Evolutionary conservation across 2,888 invertebrate genomes (phyloP), one percentile per base, ranked within the genome.

Genomic region (Bugula neritina): DNA sequence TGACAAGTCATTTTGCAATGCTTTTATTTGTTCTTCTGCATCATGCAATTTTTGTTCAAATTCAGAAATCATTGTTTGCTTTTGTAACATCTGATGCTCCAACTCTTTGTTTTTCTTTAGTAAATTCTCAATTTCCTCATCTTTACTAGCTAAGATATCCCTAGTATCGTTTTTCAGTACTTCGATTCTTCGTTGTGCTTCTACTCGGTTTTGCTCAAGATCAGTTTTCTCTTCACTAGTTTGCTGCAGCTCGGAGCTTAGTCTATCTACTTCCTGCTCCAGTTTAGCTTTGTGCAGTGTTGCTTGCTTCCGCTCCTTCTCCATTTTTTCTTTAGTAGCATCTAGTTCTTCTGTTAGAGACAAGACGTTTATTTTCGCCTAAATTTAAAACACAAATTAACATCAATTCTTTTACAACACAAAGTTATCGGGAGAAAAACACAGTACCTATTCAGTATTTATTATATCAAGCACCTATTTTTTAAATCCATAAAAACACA

Each of bases 101-200:
- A 63, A 34, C 3, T 25, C 34, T 25, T 2, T 31, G 13, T 63
- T 63, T 10, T 31, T 34, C 31, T 27, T 25, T 13, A 27, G 10
- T 13, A 63, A n/a, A 2, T 29, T 31, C 63, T 63, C 63, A 63
- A 63, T 63, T n/a, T 63, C 63, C n/a, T 31, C 34, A 21, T 63
- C 31, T n/a, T 63, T 63, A 10, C 25, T 31, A 13, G 27, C 31
- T 2, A 63, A 31, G 29, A 63, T 27, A 3, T 21, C 5, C n/a
- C 31, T 63, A 31, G 27, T 25, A n/a, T 63, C 63, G n/a, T 25
- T 25, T 31, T 63, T 63, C 5, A 63, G 27, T 27, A 63, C n/a
- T 31, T 63, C 63, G 5, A 63, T 63, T 5, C 63, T 21, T 29
- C 63, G 27, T 31, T 63, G 63, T 2, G 63, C 63, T n/a, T 63